Evolutionary conservation across 23 tunicate species (phyloP), one percentile per base, ranked within the genome.

Genomic region (Ciona savignyi): DNA sequence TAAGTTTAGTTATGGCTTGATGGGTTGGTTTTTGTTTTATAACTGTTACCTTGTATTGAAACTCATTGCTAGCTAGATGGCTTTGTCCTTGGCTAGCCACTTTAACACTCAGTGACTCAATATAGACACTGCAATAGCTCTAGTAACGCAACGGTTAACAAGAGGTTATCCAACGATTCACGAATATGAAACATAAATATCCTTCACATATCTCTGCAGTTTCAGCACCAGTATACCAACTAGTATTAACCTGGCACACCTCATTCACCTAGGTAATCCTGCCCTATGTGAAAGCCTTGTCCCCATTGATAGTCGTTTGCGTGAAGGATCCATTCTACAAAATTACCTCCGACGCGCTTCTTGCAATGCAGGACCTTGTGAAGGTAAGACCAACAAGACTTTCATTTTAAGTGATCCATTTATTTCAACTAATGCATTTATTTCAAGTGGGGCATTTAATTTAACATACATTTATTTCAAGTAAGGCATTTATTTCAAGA

Each of bases 321-420:
- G 84, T 81, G 33, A 80, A 83, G 30, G 99, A 94, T 62, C 83
- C 94, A 9, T 94, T 86, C 35, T 94, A 94, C 62, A 86, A 83
- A 77, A 87, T 94, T n/a, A 83, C 90, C 0, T 83, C 99, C 27
- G 99, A 94, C 49, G 94, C 95, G 26, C 60, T 94, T 32, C 80
- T 87, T 23, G 95, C 79, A 22, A 31, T 87, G 77, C 99, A 86
- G 64, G 95, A 86, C 70, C 70, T 94, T 24, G 83, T 94, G 25
- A 78, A 87, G 91, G 97, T 91, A 42, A 23, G 27, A n/a, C n/a
- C 21, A 51, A 51, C 62, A 19, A 51, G 62, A 21, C 19, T 19
- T 19, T 51, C 20, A 51, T 21, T 19, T 19, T 21, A 51, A 24
- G 42, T 27, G 15, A 42, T 6, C 56, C 15, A 42, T 42, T 9